Evolutionary conservation across 2,888 invertebrate species (phyloP).

Genomic region (Bombylius discolor): DNA sequence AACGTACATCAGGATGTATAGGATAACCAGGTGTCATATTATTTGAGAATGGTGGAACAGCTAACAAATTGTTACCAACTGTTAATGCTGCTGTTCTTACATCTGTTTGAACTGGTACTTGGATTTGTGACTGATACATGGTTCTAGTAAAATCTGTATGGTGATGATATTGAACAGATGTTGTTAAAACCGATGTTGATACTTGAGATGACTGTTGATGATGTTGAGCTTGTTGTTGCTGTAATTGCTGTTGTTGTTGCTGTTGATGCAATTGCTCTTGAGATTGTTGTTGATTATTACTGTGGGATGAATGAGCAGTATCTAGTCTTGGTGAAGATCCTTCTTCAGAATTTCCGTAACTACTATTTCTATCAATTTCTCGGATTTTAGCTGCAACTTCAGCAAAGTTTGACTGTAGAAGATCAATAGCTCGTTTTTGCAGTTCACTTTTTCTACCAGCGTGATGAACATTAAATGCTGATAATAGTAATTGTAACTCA

Average conservation of each 20-base stretch:
- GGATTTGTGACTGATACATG: slow-evolving; percentile 14
- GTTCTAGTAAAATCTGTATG: slow-evolving; percentile 6
- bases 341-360: neutral
- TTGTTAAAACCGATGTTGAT: too few species aligned
- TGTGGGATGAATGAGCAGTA: too few species aligned
- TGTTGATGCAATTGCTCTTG: too few species aligned
- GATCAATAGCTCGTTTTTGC: slow-evolving; percentile 57
- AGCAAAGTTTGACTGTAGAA: slow-evolving; percentile 52
- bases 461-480: slow-evolving; percentile 65
- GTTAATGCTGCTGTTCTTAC: slow-evolving; percentile 18
- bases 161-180: too few species aligned
- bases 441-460: slow-evolving; percentile 69
- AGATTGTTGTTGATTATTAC: neutral
- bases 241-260: too few species aligned
- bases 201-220: too few species aligned
- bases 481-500: slow-evolving; percentile 70
- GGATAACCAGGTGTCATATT: slow-evolving; percentile 49
- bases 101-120: slow-evolving; percentile 10
- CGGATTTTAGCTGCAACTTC: slow-evolving; percentile 45
- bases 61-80: slow-evolving; percentile 37
- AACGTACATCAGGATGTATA: slow-evolving; percentile 84
- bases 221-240: too few species aligned
- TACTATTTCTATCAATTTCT: slow-evolving; percentile 31
- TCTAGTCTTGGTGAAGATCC: neutral
- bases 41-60: slow-evolving; percentile 30